Percentiles rank a stretch among this genome's conserved stretches.
phyloP scores from a whole-genome alignment of 2,888 invertebrate species.

The Agrotis clavis region DNA sequence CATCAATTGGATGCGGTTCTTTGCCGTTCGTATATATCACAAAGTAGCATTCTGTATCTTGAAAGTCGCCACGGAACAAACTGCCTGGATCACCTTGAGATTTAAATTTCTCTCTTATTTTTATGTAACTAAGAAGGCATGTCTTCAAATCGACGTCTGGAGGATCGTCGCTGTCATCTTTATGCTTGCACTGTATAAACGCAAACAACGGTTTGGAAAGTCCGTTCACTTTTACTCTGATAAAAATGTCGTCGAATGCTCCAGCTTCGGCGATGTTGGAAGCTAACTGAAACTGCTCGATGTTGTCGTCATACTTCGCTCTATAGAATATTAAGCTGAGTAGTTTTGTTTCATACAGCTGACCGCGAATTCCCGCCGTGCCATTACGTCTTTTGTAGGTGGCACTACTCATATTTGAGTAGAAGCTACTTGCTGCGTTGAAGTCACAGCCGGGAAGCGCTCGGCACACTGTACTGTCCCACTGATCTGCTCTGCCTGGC shows the following conservation, averaged over 20 bases:
- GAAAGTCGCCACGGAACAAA: constrained; percentile 34
- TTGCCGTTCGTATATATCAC: constrained; percentile 49
- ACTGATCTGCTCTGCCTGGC: too few species aligned
- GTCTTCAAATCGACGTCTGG: constrained; percentile 27
- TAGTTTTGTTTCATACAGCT: constrained; percentile 60
- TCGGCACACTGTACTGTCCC: too few species aligned
- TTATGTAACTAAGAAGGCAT: constrained; percentile 46
- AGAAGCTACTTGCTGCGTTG: too few species aligned
- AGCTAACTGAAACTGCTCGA: constrained; percentile 53
- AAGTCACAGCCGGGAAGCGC: too few species aligned
- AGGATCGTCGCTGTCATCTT: constrained; percentile 29
- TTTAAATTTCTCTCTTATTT: constrained; percentile 37
- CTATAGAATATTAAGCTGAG: constrained; percentile 53
- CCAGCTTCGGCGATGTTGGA: constrained; percentile 56
- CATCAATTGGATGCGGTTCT: constrained; percentile 14
- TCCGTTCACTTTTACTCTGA: constrained; percentile 41
- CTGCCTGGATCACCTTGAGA: not conserved
- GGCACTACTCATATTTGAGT: too few species aligned
- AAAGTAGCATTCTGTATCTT: constrained; percentile 16
- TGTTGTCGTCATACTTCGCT: constrained; percentile 32
- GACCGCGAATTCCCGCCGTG: constrained; percentile 34
- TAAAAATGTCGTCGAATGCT: constrained; percentile 58
- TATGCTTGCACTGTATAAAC: constrained; percentile 60
- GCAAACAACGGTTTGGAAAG: constrained; percentile 14
- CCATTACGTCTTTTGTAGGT: not conserved